phyloP scores from a whole-genome alignment of 2,797 vertebrate species.

The Halcyon badia region DNA sequence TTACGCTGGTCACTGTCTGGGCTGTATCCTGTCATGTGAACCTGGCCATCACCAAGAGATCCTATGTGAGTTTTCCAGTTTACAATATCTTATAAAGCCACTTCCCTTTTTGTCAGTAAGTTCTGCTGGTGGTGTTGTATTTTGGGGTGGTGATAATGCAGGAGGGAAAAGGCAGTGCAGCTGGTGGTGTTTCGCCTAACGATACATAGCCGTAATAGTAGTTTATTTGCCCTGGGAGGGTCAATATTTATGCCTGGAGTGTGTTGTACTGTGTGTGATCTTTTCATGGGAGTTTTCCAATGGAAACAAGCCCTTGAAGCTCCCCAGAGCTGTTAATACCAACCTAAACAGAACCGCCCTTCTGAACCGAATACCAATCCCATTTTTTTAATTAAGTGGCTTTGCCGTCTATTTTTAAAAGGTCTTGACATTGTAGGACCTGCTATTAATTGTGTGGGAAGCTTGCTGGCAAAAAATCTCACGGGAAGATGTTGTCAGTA shows the following conservation, averaged over 20 bases:
- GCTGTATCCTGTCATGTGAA: too few species aligned
- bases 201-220: too few species aligned
- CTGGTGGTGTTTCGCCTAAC: background rate
- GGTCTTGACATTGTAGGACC: background rate
- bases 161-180: background rate
- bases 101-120: accelerated
- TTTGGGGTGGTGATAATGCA: background rate
- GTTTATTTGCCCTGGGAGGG: background rate
- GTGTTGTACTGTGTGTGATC: background rate
- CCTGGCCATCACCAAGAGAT: background rate
- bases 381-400: background rate
- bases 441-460: background rate
- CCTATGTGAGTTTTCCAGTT: accelerated
- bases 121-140: background rate
- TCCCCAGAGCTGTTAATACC: background rate
- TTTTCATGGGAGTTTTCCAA: background rate
- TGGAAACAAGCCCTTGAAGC: background rate
- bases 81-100: background rate
- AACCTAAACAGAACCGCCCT: background rate
- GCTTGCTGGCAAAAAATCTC: background rate
- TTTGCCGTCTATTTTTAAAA: background rate
- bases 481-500: accelerated
- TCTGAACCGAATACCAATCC: background rate
- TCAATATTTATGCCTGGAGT: background rate
- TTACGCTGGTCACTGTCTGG: too few species aligned